Conservation (phyloP, 2,888 invertebrate genomes). For the Sycophila texana region DNA sequence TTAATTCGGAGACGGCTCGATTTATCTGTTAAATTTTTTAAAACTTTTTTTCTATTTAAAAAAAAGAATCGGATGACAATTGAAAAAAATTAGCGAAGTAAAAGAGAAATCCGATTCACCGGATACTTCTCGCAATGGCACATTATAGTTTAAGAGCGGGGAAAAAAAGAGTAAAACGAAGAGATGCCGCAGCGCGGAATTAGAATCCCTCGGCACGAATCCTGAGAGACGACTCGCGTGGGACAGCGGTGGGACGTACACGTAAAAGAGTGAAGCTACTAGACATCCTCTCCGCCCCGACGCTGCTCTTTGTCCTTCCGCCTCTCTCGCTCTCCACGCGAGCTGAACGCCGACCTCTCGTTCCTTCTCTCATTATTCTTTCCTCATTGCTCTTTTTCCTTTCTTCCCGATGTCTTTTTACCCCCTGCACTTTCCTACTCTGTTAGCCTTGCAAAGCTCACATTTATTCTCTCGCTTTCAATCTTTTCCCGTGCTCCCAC, state of each 20-base stretch:
- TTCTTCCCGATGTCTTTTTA: constrained; percentile 15
- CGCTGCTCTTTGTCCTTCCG: neutral
- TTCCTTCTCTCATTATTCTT: constrained; percentile 46
- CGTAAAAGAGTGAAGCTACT: constrained; percentile 50
- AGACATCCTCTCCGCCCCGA: constrained; percentile 25
- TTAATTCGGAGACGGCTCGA: no score
- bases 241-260: constrained; percentile 55
- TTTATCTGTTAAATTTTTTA: no score
- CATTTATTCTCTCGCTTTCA: constrained; percentile 20
- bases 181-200: constrained; percentile 53
- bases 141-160: constrained; percentile 10
- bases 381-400: constrained; percentile 32
- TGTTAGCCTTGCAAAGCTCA: constrained; percentile 23
- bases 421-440: constrained; percentile 25
- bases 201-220: constrained; percentile 59
- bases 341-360: constrained; percentile 51
- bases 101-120: no score
- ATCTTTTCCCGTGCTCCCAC: neutral
- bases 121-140: constrained; percentile 17
- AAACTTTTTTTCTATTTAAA: no score
- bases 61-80: no score
- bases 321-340: constrained; percentile 30
- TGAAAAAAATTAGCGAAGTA: no score
- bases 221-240: constrained; percentile 57
- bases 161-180: constrained; percentile 31